Evolutionary conservation across 2,113 vertebrate genomes (phyloP).

Genomic region (Phainopepla nitens): DNA sequence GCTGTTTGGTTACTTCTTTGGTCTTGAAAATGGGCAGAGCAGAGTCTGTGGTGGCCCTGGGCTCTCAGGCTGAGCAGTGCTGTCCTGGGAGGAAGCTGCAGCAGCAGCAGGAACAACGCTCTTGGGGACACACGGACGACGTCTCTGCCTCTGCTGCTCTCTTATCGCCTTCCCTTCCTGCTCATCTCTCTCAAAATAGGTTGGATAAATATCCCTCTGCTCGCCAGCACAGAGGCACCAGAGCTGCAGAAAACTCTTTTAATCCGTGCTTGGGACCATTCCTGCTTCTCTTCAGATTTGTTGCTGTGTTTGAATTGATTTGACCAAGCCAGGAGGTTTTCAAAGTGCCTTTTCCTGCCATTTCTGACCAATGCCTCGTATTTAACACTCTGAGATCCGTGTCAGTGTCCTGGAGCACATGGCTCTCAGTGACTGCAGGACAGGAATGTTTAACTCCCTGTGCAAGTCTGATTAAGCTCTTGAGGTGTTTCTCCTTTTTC

Average conservation of each 20-base stretch:
- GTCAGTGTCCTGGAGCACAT: accelerated
- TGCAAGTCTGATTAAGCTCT: neutral
- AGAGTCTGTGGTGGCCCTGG: neutral
- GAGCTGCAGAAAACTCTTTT: neutral
- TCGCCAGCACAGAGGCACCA: neutral
- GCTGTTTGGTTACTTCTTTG: neutral
- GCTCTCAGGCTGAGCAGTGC: neutral
- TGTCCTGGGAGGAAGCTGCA: neutral
- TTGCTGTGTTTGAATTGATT: neutral
- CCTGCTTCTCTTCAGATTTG: neutral
- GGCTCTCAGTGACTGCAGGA: neutral
- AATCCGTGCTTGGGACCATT: neutral
- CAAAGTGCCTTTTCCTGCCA: neutral
- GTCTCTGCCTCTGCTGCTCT: neutral
- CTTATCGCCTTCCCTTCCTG: constrained; percentile 51
- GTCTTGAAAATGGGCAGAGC: neutral
- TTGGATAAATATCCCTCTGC: constrained; percentile 31
- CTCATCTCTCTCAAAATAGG: constrained; percentile 25
- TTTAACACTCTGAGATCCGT: accelerated
- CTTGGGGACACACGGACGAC: neutral
- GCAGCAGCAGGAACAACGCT: neutral
- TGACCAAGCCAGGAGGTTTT: neutral
- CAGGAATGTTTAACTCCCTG: neutral
- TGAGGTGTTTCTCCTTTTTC: neutral
- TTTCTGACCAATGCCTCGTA: accelerated